phyloP scores from a whole-genome alignment of 2,888 invertebrate species.

The Temnothorax ravouxi region DNA sequence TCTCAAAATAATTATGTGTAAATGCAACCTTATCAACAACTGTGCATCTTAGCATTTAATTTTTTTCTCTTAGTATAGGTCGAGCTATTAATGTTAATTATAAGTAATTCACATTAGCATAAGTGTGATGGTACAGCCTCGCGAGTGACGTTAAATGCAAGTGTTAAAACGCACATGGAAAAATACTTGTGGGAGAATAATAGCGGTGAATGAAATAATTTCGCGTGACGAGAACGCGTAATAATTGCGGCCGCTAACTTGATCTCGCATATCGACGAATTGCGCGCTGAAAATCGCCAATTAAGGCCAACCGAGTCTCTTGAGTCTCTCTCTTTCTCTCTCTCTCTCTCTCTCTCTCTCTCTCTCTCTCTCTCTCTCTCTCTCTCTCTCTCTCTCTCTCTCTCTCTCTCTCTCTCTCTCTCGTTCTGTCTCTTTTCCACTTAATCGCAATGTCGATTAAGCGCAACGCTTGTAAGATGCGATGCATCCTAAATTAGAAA shows the following conservation, averaged over 20 bases:
- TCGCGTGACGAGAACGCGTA: conserved; percentile 27
- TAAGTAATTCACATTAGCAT: conserved; percentile 20
- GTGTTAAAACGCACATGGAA: not conserved
- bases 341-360: conserved; percentile 20
- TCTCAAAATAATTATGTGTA: not conserved
- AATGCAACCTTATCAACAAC: not conserved
- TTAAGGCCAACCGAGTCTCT: conserved; percentile 65
- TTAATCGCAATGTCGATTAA: conserved; percentile 19
- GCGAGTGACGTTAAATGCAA: conserved; percentile 14
- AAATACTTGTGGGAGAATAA: conserved; percentile 36
- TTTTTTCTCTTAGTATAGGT: not conserved
- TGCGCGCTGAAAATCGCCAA: conserved; percentile 68
- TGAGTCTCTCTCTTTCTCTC: conserved; percentile 24
- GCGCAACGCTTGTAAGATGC: not conserved
- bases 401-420: conserved; percentile 15
- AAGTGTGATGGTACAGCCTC: conserved; percentile 42
- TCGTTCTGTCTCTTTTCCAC: not conserved
- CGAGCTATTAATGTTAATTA: conserved; percentile 13
- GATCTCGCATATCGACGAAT: conserved; percentile 64
- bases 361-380: conserved; percentile 21
- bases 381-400: conserved; percentile 29
- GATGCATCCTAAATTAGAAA: not conserved
- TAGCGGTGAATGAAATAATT: conserved; percentile 59
- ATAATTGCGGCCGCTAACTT: conserved; percentile 65
- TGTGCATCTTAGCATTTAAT: not conserved